These are phyloP conservation scores for Ectropis crepuscularia DNA, from an alignment of 2,888 invertebrate species.

Conservation along the genomic window DNA sequence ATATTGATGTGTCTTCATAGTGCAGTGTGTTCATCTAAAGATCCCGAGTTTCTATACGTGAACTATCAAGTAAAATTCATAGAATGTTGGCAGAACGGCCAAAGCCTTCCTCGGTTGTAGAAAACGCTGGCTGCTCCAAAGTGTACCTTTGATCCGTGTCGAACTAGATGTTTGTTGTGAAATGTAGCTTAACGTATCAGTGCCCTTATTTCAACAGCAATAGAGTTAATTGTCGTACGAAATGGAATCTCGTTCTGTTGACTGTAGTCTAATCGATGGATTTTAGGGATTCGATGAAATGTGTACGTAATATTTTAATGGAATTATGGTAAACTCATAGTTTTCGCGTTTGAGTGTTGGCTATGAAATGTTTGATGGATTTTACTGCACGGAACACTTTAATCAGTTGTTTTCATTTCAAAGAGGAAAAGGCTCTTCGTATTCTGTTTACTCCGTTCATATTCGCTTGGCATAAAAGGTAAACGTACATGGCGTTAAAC, in stretches of 20 bases:
- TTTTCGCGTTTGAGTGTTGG: conserved; percentile 16
- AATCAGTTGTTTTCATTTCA: conserved; percentile 2
- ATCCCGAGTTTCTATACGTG: too few species aligned
- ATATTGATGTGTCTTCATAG: conserved; percentile 1
- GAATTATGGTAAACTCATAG: conserved; percentile 19
- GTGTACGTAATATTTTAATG: conserved; percentile 19
- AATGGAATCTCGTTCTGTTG: conserved; percentile 25
- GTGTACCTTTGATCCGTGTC: conserved; percentile 23
- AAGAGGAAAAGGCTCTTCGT: conserved; percentile 22
- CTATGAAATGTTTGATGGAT: conserved; percentile 28
- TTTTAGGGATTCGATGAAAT: conserved; percentile 5
- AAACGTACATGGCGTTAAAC: too few species aligned
- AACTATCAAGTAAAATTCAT: conserved; percentile 8
- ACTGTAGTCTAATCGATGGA: conserved; percentile 4
- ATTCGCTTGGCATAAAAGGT: too few species aligned
- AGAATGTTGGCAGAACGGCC: conserved; percentile 13
- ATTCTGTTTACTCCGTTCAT: too few species aligned
- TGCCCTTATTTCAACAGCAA: conserved; percentile 17
- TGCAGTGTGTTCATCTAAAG: not conserved
- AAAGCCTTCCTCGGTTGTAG: conserved; percentile 23
- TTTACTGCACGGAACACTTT: conserved; percentile 2
- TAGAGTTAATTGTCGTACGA: conserved; percentile 10
- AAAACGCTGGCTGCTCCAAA: conserved; percentile 26
- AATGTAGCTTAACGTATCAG: conserved; percentile 19
- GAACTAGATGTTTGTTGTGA: conserved; percentile 17